phyloP scores from a whole-genome alignment of 2,113 vertebrate genomes.

The Gallinago jamesoni region DNA sequence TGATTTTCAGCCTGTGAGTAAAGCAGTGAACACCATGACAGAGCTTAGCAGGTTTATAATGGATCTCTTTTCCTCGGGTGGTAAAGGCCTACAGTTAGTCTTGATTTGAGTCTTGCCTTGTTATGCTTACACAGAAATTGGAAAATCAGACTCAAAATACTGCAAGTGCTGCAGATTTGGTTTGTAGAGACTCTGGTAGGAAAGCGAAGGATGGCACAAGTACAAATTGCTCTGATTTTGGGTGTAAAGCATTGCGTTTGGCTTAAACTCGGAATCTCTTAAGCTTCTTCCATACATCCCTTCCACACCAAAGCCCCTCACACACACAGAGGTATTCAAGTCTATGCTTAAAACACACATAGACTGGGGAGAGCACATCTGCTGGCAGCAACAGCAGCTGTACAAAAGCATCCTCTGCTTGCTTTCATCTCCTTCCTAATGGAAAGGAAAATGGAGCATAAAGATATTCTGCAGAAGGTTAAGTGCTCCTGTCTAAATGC shows the following conservation, averaged over 20 bases:
- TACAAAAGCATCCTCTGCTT: conserved; percentile 56
- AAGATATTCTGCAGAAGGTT: conserved; percentile 73
- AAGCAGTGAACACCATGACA: background rate
- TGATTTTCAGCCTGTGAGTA: background rate
- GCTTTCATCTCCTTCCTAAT: conserved; percentile 69
- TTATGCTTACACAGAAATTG: background rate
- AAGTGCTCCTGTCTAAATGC: conserved; percentile 64
- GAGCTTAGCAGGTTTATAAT: background rate
- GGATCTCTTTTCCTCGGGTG: background rate
- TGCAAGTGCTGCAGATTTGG: background rate
- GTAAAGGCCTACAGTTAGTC: background rate
- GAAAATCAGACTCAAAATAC: background rate
- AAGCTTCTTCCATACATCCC: background rate
- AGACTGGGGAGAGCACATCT: conserved; percentile 1
- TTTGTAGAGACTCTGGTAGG: background rate
- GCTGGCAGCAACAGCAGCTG: conserved; percentile 21
- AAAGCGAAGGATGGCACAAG: background rate
- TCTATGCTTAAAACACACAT: background rate
- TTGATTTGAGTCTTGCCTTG: background rate
- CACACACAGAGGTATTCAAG: background rate
- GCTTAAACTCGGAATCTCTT: background rate
- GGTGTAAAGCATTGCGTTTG: background rate
- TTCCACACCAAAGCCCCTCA: background rate
- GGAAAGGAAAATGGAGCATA: conserved; percentile 78
- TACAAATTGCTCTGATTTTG: background rate